phyloP scores from a whole-genome alignment of 1,140 invertebrate genomes.

The Bathynomus jamesi region DNA sequence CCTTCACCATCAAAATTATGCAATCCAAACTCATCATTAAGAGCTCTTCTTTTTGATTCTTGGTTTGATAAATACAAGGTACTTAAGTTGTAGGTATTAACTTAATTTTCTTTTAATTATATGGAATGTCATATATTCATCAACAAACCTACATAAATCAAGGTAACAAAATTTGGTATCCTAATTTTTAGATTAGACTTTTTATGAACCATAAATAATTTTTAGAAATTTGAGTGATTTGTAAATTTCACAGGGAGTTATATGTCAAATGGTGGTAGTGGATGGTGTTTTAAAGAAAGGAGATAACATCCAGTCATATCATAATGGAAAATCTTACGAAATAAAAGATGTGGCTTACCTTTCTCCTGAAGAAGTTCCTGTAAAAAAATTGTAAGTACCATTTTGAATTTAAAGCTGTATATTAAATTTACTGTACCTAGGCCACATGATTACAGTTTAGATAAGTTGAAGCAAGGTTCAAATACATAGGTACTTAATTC shows the following conservation, averaged over 20 bases:
- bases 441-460: no score
- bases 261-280: constrained; percentile 68
- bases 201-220: no score
- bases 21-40: constrained; percentile 53
- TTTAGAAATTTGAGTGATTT: not conserved
- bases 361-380: constrained; percentile 62
- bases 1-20: constrained; percentile 60
- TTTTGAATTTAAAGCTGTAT: no score
- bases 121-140: no score
- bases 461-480: no score
- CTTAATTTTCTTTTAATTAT: no score
- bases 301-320: constrained; percentile 55
- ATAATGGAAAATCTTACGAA: constrained; percentile 59
- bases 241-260: constrained; percentile 61
- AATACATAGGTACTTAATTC: no score
- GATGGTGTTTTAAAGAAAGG: constrained; percentile 64
- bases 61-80: constrained; percentile 57
- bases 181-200: not conserved
- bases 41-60: constrained; percentile 82
- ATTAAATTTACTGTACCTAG: not conserved
- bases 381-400: constrained; percentile 57
- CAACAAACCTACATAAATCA: no score
- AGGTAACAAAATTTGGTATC: not conserved
- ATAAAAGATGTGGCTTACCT: constrained; percentile 72
- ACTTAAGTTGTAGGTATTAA: no score